Conservation (phyloP, 2,888 invertebrate species). For the Hirudinaria manillensis region DNA sequence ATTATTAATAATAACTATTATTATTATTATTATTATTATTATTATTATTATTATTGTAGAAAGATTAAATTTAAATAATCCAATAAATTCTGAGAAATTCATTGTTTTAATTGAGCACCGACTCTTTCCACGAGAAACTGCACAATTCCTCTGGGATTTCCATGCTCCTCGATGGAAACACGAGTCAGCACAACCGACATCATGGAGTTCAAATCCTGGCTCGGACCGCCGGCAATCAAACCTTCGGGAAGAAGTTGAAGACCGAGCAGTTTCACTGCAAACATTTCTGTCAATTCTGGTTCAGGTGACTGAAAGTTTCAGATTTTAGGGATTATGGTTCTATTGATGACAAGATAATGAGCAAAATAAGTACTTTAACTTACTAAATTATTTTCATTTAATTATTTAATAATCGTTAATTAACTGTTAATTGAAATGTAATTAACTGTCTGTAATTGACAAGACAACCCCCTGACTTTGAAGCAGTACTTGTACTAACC, state of each 20-base stretch:
- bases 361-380: no score
- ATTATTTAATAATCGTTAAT: no score
- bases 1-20: no score
- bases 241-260: constrained; percentile 41
- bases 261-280: constrained; percentile 49
- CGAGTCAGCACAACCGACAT: constrained; percentile 34
- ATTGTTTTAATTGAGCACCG: constrained; percentile 25
- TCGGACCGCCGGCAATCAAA: not conserved
- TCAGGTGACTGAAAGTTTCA: constrained; percentile 43
- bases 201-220: not conserved
- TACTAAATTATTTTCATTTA: no score
- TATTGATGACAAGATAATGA: no score
- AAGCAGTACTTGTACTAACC: constrained; percentile 43
- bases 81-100: not conserved
- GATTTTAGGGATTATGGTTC: no score
- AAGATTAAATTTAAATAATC: no score
- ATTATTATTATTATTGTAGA: no score
- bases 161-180: constrained; percentile 50
- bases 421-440: no score
- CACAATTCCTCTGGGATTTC: constrained; percentile 49
- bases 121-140: constrained; percentile 49
- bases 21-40: no score
- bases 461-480: no score
- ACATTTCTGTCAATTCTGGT: constrained; percentile 50
- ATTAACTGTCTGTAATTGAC: no score